phyloP scores from a whole-genome alignment of 2,113 vertebrate genomes.

The Gobius niger region DNA sequence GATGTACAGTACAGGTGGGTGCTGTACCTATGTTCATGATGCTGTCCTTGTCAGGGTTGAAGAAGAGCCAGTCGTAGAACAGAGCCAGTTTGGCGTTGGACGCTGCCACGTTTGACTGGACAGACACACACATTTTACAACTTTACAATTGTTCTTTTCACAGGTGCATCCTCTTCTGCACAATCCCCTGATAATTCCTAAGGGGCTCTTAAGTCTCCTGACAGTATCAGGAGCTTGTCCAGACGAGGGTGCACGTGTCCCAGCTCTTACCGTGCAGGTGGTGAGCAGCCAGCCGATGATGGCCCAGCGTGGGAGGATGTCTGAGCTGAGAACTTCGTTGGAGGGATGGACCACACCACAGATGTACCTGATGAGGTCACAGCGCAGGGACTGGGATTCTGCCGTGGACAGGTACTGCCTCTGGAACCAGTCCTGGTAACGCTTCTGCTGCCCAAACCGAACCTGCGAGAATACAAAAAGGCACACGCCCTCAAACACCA shows the following conservation, averaged over 20 bases:
- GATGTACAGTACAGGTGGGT: not conserved
- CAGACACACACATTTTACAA: not conserved
- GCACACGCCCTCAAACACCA: not conserved
- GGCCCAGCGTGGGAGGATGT: conserved; percentile 97
- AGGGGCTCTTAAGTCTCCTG: too few relatives aligned
- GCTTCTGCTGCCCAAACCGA: conserved; percentile 94
- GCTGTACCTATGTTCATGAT: conserved; percentile 97
- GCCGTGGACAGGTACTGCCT: conserved; percentile 92
- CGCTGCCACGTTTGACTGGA: conserved; percentile 93
- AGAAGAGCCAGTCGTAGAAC: conserved; percentile 99
- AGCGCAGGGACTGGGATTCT: conserved; percentile 93
- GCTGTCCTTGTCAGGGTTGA: conserved; percentile 97
- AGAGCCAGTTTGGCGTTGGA: conserved; percentile 97
- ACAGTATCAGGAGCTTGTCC: too few relatives aligned
- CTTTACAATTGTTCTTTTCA: not conserved
- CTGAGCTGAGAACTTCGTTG: conserved; percentile 96
- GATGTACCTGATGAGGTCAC: conserved; percentile 96
- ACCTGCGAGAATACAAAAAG: not conserved
- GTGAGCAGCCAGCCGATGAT: conserved; percentile 98
- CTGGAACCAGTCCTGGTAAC: conserved; percentile 98
- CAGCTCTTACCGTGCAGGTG: conserved; percentile 87
- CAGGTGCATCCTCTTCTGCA: too few relatives aligned
- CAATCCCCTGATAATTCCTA: too few relatives aligned
- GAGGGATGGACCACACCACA: conserved; percentile 95
- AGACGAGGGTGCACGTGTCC: too few relatives aligned